Conservation (phyloP, 2,888 invertebrate species). For the Drosophila macrothrix region DNA sequence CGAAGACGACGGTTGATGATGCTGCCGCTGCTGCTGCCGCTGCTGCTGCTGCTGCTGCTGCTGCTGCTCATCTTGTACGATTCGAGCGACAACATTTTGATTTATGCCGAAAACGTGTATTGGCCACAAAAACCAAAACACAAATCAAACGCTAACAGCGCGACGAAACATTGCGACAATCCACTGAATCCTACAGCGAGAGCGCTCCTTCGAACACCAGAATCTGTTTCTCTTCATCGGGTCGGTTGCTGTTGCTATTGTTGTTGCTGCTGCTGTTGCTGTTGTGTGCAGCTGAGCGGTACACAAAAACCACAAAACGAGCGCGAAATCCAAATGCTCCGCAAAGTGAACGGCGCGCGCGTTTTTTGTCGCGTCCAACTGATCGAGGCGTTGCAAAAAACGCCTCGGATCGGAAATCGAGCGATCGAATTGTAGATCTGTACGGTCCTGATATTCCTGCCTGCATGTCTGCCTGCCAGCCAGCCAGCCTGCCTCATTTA, state of each 20-base stretch:
- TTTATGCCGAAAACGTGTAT: conserved; percentile 79
- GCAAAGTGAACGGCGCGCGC: conserved; percentile 53
- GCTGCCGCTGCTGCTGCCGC: not conserved
- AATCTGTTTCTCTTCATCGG: conserved; percentile 21
- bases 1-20: not conserved
- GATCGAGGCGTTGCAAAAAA: conserved; percentile 60
- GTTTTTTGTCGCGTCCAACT: conserved; percentile 62
- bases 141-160: conserved; percentile 82
- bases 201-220: conserved; percentile 30
- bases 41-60: not conserved
- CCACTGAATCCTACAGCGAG: conserved; percentile 35
- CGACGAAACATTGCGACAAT: conserved; percentile 79
- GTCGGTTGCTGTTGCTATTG: not conserved
- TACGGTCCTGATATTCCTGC: conserved; percentile 38
- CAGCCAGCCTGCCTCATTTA: conserved; percentile 81
- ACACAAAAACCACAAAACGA: conserved; percentile 63
- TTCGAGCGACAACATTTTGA: conserved; percentile 76
- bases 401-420: conserved; percentile 50
- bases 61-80: conserved; percentile 48
- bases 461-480: conserved; percentile 45
- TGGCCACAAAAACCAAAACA: conserved; percentile 69
- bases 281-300: conserved; percentile 17
- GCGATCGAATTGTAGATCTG: conserved; percentile 44
- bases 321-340: conserved; percentile 77
- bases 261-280: not conserved